These are phyloP conservation scores for Anoplophora glabripennis DNA, from an alignment of 1,140 invertebrate species.

Conservation along the genomic window DNA sequence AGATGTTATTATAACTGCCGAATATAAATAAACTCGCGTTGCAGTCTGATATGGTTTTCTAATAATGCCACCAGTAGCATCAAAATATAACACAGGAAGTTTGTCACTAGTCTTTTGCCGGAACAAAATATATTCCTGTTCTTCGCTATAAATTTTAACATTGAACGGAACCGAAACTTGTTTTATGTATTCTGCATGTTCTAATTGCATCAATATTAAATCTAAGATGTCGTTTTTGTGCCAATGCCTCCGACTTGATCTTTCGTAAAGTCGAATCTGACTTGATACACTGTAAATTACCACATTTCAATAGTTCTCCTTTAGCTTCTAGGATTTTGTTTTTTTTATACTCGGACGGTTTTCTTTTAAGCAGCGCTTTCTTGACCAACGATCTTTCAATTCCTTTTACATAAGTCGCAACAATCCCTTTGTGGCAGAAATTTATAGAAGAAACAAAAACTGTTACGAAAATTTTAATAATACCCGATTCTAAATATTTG, in stretches of 20 bases:
- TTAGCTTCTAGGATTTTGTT: background rate
- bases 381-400: slow-evolving; percentile 10
- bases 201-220: slow-evolving; percentile 1
- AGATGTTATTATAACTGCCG: background rate
- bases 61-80: too few relatives aligned
- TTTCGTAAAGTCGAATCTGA: background rate
- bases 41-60: background rate
- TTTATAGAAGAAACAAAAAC: too few relatives aligned
- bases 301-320: background rate
- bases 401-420: slow-evolving; percentile 3
- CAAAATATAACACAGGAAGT: background rate
- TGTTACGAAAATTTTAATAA: too few relatives aligned
- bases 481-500: too few relatives aligned
- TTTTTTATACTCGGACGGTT: slow-evolving; percentile 13
- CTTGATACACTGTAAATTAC: slow-evolving; percentile 13
- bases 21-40: background rate
- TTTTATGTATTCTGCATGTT: slow-evolving; percentile 15
- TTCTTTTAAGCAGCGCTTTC: slow-evolving; percentile 1
- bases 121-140: slow-evolving; percentile 4
- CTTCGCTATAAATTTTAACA: slow-evolving; percentile 10
- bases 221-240: slow-evolving; percentile 13
- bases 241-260: slow-evolving; percentile 13
- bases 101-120: background rate
- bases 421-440: slow-evolving; percentile 1
- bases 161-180: slow-evolving; percentile 10